Conservation (phyloP, 1,140 invertebrate species). For the Myzus persicae region DNA sequence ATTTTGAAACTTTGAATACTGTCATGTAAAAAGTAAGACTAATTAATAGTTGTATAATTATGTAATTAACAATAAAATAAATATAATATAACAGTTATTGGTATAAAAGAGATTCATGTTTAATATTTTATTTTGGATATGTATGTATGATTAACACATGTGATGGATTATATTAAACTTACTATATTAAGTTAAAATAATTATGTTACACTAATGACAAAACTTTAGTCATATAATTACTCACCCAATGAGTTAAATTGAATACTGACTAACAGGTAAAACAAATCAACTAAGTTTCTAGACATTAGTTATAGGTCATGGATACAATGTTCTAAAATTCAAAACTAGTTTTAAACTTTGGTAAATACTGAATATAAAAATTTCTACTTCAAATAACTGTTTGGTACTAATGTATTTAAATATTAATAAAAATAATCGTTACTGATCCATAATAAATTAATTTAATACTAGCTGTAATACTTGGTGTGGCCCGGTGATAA, state of each 20-base stretch:
- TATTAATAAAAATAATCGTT: too few relatives aligned
- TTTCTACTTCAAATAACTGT: background rate
- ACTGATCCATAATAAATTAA: too few relatives aligned
- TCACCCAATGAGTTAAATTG: background rate
- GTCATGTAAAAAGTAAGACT: background rate
- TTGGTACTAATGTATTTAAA: background rate
- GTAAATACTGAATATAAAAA: background rate
- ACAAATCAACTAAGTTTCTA: background rate
- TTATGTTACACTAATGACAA: constrained; percentile 11
- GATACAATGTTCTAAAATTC: background rate
- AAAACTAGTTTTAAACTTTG: background rate
- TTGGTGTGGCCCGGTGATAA: too few relatives aligned
- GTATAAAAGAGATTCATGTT: background rate
- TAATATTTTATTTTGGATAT: background rate
- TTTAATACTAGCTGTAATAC: too few relatives aligned
- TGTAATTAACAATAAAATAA: constrained; percentile 26
- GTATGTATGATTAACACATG: background rate
- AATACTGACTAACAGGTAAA: background rate
- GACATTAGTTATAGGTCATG: background rate
- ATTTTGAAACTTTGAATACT: constrained; percentile 16
- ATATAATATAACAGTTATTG: background rate
- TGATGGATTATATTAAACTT: background rate
- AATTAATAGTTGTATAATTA: background rate
- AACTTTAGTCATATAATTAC: background rate
- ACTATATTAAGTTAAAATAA: background rate